phyloP scores from a whole-genome alignment of 2,113 vertebrate species.

The Eonycteris spelaea region DNA sequence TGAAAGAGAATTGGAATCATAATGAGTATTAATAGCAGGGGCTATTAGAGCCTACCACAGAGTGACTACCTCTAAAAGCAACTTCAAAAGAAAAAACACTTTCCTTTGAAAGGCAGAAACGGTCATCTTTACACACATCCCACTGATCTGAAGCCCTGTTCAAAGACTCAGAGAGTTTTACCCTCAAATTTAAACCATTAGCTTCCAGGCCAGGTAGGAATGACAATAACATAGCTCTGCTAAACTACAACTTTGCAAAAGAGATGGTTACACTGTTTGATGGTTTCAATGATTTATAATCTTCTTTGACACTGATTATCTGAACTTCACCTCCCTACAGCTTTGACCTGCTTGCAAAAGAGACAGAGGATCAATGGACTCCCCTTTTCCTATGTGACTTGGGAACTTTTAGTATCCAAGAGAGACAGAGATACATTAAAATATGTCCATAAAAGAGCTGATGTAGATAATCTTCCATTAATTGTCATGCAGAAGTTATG shows the following conservation, averaged over 20 bases:
- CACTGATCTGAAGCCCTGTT: neutral
- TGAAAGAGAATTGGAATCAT: neutral
- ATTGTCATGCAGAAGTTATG: neutral
- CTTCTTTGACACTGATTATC: neutral
- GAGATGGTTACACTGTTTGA: neutral
- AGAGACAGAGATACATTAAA: conserved; percentile 4
- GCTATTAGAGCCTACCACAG: neutral
- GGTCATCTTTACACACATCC: neutral
- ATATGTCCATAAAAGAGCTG: neutral
- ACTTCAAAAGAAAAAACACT: neutral
- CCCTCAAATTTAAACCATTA: neutral
- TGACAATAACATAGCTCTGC: neutral
- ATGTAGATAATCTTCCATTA: neutral
- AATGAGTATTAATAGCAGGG: neutral
- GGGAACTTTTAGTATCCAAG: neutral
- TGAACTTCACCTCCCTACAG: neutral
- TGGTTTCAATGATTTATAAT: neutral
- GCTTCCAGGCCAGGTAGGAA: neutral
- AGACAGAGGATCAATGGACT: neutral
- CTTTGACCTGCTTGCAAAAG: neutral
- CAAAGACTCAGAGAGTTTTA: neutral
- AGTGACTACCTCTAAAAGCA: neutral
- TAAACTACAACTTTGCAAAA: neutral
- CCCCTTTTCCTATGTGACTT: neutral
- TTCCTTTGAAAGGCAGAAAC: neutral